Base-by-base conservation (phyloP, 2,888 invertebrate genomes). In the Pyrocoelia pectoralis region DNA sequence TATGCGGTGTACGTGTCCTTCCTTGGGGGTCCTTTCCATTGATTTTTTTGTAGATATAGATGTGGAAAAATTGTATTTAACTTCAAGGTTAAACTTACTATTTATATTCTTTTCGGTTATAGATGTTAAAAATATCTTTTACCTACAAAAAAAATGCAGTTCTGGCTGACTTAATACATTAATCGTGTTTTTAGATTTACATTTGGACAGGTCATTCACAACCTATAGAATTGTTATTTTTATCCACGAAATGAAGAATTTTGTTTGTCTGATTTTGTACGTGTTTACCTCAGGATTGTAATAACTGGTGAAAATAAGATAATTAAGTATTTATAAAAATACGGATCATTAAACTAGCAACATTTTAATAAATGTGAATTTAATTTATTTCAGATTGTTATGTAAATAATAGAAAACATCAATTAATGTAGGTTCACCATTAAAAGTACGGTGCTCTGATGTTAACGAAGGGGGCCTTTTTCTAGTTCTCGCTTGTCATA, bases 41-140 rank as follows among this genome's bases (percentile, higher is more conserved):
- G 33, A 33, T 33, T 33, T 33, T n/a, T 24, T 24, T 3, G 4
- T 24, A 24, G 24, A 6, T 33, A 10, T 46, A 46, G 10, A 17
- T 10, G 15, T n/a, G 46, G 46, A 17, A 46, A 46, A 46, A 18
- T 10, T 6, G 9, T 10, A 9, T 9, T 18, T 18, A 17, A 9
- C n/a, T 46, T 46, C 46, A 46, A 46, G 46, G 46, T 18, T 18
- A 17, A 46, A 18, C 3, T 2, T 46, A n/a, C 46, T 46, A 46
- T 46, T 46, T 46, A 17, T 46, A 17, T 46, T 13, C 13, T 8
- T 2, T 43, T 15, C 13, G 8, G 13, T 43, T 43, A 46, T 46
- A 46, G 15, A 46, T 18, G 17, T 17, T 15, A 43, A 43, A 13
- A 43, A 46, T 17, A 46, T 15, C 46, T 5, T 24, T 3, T 5